These are phyloP conservation scores for Acipenser transmontanus DNA, from an alignment of 2,797 vertebrate genomes.

Conservation along the genomic window DNA sequence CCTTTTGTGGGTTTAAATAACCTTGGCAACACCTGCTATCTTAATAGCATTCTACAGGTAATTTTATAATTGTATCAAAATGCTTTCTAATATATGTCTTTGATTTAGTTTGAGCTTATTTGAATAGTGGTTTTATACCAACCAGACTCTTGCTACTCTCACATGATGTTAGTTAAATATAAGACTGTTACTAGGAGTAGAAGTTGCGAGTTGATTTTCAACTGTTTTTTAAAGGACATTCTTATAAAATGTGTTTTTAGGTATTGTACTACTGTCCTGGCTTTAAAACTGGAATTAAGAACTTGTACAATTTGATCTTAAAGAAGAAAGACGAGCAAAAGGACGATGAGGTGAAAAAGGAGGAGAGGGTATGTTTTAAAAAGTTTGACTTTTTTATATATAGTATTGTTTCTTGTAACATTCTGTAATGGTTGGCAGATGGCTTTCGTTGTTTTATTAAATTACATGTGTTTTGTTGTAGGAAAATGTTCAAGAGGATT, in stretches of 20 bases:
- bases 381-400: neutral
- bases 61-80: neutral
- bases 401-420: neutral
- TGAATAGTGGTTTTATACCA: neutral
- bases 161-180: too few species aligned
- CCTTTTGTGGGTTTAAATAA: constrained; percentile 95
- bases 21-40: constrained; percentile 93
- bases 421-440: neutral
- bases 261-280: constrained; percentile 92
- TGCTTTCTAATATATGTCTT: neutral
- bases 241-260: constrained; percentile 42
- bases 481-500: constrained; percentile 53
- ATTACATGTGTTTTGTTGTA: constrained; percentile 22
- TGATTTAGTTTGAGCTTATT: constrained; percentile 5
- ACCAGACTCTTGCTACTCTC: too few species aligned
- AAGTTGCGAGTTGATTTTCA: too few species aligned
- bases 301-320: constrained; percentile 69
- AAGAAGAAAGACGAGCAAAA: constrained; percentile 68
- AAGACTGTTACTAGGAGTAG: too few species aligned
- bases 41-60: constrained; percentile 97
- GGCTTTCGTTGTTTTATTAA: constrained; percentile 18
- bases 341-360: constrained; percentile 55
- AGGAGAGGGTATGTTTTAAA: constrained; percentile 27
- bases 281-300: constrained; percentile 84
- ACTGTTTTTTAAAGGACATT: too few species aligned